Base-by-base conservation (phyloP, 1,140 invertebrate genomes). In the Triops longicaudatus region DNA sequence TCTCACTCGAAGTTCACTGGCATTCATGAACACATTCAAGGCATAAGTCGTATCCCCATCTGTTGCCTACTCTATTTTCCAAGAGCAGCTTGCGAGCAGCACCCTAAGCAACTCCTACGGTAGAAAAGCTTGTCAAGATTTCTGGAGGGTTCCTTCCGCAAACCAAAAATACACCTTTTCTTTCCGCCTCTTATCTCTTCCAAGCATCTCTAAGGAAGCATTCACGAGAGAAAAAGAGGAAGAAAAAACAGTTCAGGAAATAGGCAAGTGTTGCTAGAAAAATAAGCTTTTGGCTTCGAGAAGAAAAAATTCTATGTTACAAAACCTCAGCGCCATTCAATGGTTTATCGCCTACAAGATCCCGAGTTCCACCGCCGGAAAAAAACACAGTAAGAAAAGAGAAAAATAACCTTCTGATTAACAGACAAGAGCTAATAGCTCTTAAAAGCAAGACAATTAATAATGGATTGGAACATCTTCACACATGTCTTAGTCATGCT, bases 231-330 rank as follows among this genome's bases (percentile, higher is more conserved):
- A 37, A 37, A 63, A 63, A 63, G 50, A 22, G 22, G 50, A 63
- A 17, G 50, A 63, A 63, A 63, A 63, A 63, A 63, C 50, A 63
- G 50, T n/a, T 22, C 50, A 63, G 50, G 50, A 63, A 63, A 63
- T 63, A 22, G 50, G 50, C 50, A 63, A 63, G 50, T 63, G 50
- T 63, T 63, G 50, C 50, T 63, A 63, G 50, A 63, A 63, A 63
- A 63, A 63, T 63, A 63, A 63, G 50, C 50, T 17, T 22, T 63
- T 63, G 17, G 17, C 22, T 22, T 63, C 17, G 10, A 17, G 9
- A 63, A 17, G 50, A 22, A 63, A 63, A 63, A 63, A 63, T 63
- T 63, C 50, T 9, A 14, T 4, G 31, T 14, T 0, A 17, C 50
- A 17, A 63, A 63, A n/a, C 50, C 22, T 22, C 22, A 63, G 22